Conservation (phyloP, 1,140 invertebrate species). For the Apis dorsata region DNA sequence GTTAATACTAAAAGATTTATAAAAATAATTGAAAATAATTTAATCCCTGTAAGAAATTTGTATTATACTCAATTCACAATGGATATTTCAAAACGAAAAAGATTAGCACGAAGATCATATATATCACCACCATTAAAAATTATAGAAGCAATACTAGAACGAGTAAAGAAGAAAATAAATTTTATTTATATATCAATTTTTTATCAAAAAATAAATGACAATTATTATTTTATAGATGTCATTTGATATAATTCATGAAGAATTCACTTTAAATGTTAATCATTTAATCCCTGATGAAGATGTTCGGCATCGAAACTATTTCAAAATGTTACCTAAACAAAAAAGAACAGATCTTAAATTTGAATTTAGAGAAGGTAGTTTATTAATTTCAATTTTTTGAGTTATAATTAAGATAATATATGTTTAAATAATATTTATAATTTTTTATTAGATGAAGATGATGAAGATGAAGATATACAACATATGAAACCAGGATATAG, state of each 20-base stretch:
- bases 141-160: conserved; percentile 61
- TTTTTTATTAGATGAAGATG: neutral
- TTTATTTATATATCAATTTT: neutral
- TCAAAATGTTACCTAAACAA: conserved; percentile 45
- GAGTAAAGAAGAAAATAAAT: conserved; percentile 47
- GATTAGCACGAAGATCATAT: conserved; percentile 57
- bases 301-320: conserved; percentile 57
- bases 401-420: neutral
- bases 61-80: conserved; percentile 68
- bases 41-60: conserved; percentile 30
- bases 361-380: neutral
- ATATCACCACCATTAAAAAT: conserved; percentile 51
- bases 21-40: conserved; percentile 48
- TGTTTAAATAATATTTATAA: neutral
- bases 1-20: conserved; percentile 60
- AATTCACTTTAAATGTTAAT: conserved; percentile 61
- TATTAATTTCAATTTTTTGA: neutral
- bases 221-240: conserved; percentile 65
- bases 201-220: neutral
- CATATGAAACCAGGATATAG: neutral
- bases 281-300: conserved; percentile 64
- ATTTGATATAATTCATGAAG: conserved; percentile 67
- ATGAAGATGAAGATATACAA: neutral
- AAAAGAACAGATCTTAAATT: neutral
- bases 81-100: conserved; percentile 45